Conservation (phyloP, 2,888 invertebrate genomes). For the Mongoloraphidia duomilia region DNA sequence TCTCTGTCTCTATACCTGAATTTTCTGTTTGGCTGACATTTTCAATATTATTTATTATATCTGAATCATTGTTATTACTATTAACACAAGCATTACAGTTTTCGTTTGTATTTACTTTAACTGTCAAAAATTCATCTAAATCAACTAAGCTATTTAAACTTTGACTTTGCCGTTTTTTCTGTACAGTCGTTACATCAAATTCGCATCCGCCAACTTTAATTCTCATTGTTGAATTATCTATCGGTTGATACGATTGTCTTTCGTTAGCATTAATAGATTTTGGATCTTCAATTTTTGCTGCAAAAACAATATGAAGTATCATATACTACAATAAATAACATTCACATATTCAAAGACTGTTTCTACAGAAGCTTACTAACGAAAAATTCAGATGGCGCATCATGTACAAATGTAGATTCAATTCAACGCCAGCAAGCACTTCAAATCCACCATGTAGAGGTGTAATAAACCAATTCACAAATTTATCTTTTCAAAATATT, state of each 20-base stretch:
- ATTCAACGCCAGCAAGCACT: too few relatives aligned
- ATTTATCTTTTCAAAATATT: too few relatives aligned
- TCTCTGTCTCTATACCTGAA: too few relatives aligned
- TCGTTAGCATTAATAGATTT: slow-evolving; percentile 20
- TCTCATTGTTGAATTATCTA: slow-evolving; percentile 29
- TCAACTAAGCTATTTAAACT: slow-evolving; percentile 29
- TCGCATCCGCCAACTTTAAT: slow-evolving; percentile 31
- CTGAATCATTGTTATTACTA: slow-evolving; percentile 1
- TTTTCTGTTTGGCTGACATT: too few relatives aligned
- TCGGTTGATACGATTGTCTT: slow-evolving; percentile 18
- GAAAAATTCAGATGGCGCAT: too few relatives aligned
- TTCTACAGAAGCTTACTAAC: too few relatives aligned
- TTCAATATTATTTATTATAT: too few relatives aligned
- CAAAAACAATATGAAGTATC: not conserved
- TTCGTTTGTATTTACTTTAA: not conserved
- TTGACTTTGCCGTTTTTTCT: slow-evolving; percentile 25
- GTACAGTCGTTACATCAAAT: slow-evolving; percentile 28
- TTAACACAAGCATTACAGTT: not conserved
- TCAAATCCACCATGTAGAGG: too few relatives aligned
- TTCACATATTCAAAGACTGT: too few relatives aligned
- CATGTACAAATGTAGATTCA: too few relatives aligned
- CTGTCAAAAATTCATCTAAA: slow-evolving; percentile 14
- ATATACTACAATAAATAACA: too few relatives aligned
- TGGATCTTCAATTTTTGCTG: slow-evolving; percentile 15
- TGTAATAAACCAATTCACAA: too few relatives aligned